Base-by-base conservation (phyloP, 2,888 invertebrate genomes). In the Oscheius sp. region DNA sequence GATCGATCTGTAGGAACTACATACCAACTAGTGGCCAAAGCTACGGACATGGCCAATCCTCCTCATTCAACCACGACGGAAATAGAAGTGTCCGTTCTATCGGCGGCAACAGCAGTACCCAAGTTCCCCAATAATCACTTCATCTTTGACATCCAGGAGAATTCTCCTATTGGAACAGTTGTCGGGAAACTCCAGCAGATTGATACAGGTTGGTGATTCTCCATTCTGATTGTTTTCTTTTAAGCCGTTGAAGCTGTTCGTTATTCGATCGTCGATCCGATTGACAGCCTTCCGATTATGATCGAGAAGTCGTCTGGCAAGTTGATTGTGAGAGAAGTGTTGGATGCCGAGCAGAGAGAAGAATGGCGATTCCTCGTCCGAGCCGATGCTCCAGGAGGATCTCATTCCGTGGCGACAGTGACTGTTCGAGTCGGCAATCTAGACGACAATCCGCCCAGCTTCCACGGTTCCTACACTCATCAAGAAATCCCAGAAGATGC, bases 11-110 rank as follows among this genome's bases (percentile, higher is more conserved):
- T 91, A 86, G 91, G 91, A 69, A 91, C 92, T 87, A 89, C 91
- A 63, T 91, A 93, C 87, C 93, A 93, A 88, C 92, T 95, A 87
- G 94, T 94, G 88, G 91, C 95, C 61, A 90, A 93, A 70, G 95
- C 94, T 17, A 91, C 91, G 61, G 95, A 95, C 88, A 90, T 90
- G 8, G 94, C 94, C 14, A 90, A 90, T 67, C 90, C 92, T 47
- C 86, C 87, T 0, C 86, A 88, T 72, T 91, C 93, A 86, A 90
- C 91, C 41, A 92, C 93, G 86, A 92, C 93, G 64, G 92, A 94
- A 5, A 91, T 95, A 30, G 90, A 91, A 17, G 59, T 67, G 1
- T 90, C 91, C 85, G 90, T 95, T 77, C 91, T 79, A 6, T 65
- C 68, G 12, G 70, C 67, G 2, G 69, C 63, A n/a, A 86, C 73